phyloP scores from a whole-genome alignment of 1,140 invertebrate genomes.

The Leguminivora glycinivorella region DNA sequence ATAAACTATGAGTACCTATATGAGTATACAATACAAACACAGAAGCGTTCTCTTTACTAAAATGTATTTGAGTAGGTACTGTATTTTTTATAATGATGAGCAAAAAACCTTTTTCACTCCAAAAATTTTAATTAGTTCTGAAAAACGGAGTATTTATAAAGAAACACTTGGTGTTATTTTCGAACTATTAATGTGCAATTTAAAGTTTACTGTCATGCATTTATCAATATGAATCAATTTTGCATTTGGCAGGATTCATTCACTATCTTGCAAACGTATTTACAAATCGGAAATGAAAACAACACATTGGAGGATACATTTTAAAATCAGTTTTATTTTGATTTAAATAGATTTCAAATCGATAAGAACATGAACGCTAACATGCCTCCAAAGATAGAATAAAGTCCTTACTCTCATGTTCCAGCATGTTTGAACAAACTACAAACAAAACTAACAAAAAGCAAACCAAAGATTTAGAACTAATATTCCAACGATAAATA shows the following conservation, averaged over 20 bases:
- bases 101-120: too few relatives aligned
- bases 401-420: constrained; percentile 38
- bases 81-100: too few relatives aligned
- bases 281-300: not conserved
- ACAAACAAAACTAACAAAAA: constrained; percentile 27
- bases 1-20: not conserved
- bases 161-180: not conserved
- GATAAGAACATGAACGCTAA: too few relatives aligned
- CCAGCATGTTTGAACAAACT: constrained; percentile 33
- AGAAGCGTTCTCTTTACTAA: not conserved
- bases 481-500: constrained; percentile 17
- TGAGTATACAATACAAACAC: not conserved
- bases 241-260: not conserved
- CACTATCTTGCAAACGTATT: not conserved
- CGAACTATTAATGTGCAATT: not conserved
- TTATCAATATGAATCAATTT: not conserved
- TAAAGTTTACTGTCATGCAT: not conserved
- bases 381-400: constrained; percentile 24
- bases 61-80: too few relatives aligned
- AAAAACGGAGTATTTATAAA: too few relatives aligned
- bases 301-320: too few relatives aligned
- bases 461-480: not conserved
- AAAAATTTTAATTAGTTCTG: too few relatives aligned
- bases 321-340: too few relatives aligned
- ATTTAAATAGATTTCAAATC: too few relatives aligned